These are phyloP conservation scores for Pelagia noctiluca DNA, from an alignment of 30 jellyfish, hydroid and myxozoan species.

Conservation along the genomic window DNA sequence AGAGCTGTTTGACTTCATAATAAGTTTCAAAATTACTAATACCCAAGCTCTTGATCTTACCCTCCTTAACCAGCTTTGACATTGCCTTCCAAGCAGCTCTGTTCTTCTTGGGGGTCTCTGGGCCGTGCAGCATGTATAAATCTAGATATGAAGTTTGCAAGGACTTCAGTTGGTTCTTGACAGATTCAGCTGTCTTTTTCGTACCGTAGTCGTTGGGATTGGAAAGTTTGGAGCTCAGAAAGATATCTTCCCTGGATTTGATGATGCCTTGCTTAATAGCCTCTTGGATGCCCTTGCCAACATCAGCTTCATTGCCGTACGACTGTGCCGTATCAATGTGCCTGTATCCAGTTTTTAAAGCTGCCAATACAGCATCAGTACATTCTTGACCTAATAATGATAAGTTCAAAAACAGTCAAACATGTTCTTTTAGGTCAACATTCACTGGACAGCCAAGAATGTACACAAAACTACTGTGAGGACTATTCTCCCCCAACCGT, in stretches of 20 bases:
- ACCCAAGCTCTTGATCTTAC: slow-evolving; percentile 60
- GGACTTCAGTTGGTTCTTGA: slow-evolving; percentile 19
- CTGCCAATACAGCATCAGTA: slow-evolving; percentile 73
- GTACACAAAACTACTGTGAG: no score
- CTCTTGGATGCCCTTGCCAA: slow-evolving; percentile 61
- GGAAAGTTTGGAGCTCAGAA: slow-evolving; percentile 67
- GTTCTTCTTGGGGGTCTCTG: slow-evolving; percentile 36
- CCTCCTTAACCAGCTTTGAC: slow-evolving; percentile 55
- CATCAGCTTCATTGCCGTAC: slow-evolving; percentile 66
- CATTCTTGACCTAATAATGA: slow-evolving; percentile 58
- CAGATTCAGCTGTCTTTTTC: slow-evolving; percentile 22
- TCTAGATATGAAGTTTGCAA: slow-evolving; percentile 51
- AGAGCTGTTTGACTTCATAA: slow-evolving; percentile 24
- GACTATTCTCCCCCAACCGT: no score
- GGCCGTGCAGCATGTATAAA: slow-evolving; percentile 77
- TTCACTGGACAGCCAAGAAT: no score
- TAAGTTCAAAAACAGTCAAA: no score
- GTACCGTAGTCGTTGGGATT: slow-evolving; percentile 34
- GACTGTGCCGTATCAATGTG: slow-evolving; percentile 79
- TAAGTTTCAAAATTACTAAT: slow-evolving; percentile 61
- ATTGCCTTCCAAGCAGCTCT: slow-evolving; percentile 69
- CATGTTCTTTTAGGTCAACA: no score
- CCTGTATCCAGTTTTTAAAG: slow-evolving; percentile 77
- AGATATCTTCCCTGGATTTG: slow-evolving; percentile 70
- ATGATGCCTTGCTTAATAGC: slow-evolving; percentile 54